Conservation (phyloP, 2,113 vertebrate genomes). For the Mus spicilegus region DNA sequence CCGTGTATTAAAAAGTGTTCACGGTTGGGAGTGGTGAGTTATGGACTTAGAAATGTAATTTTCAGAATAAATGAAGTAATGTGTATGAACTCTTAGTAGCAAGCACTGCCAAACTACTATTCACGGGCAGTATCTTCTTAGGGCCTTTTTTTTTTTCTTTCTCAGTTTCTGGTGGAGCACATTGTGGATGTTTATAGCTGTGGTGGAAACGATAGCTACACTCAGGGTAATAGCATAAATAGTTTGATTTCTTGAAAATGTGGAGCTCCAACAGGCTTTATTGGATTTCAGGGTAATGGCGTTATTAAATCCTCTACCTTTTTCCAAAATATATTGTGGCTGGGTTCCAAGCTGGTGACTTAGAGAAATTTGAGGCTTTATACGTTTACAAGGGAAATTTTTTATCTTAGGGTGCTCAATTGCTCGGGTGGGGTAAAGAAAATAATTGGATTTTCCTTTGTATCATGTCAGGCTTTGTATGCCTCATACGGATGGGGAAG, state of each 20-base stretch:
- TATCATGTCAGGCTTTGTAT: not conserved
- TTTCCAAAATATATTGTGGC: slow-evolving; percentile 64
- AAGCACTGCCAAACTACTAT: not conserved
- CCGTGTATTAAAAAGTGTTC: slow-evolving; percentile 33
- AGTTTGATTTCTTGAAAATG: slow-evolving; percentile 70
- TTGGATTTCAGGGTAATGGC: slow-evolving; percentile 64
- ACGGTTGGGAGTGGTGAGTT: slow-evolving; percentile 33
- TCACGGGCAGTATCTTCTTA: slow-evolving; percentile 63
- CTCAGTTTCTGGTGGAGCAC: slow-evolving; percentile 32
- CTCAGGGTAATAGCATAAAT: slow-evolving; percentile 49
- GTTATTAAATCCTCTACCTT: slow-evolving; percentile 70
- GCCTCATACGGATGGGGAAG: not conserved
- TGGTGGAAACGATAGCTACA: not conserved
- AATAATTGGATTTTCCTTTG: slow-evolving; percentile 24
- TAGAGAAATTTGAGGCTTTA: slow-evolving; percentile 19
- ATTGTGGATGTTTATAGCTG: slow-evolving; percentile 64
- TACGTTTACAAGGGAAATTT: not conserved
- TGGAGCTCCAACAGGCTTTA: slow-evolving; percentile 64
- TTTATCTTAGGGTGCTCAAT: not conserved
- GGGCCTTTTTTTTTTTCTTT: slow-evolving; percentile 23
- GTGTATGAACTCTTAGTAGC: not conserved
- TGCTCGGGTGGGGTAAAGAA: not conserved
- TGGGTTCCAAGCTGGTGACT: slow-evolving; percentile 43
- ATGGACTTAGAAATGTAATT: slow-evolving; percentile 68
- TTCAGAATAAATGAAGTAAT: slow-evolving; percentile 66